These are phyloP conservation scores for Dipus sagitta DNA, from an alignment of 2,797 vertebrate species.

Conservation along the genomic window DNA sequence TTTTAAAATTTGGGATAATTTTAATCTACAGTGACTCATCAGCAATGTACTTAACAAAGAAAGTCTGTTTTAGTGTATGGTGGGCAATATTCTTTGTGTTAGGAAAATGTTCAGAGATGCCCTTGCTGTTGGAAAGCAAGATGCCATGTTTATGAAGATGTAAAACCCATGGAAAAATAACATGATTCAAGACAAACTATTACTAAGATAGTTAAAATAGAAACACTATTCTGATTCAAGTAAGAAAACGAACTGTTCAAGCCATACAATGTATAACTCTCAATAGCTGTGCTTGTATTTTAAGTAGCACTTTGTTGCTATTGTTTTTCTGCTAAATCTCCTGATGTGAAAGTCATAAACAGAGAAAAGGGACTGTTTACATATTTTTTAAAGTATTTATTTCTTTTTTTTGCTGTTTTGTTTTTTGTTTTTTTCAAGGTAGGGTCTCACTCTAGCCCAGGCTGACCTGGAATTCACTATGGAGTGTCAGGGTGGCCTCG, in stretches of 20 bases:
- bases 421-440: too few species aligned
- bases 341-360: not conserved
- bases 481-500: too few species aligned
- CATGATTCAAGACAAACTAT: constrained; percentile 14
- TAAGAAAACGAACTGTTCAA: not conserved
- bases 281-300: not conserved
- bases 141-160: constrained; percentile 37
- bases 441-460: too few species aligned
- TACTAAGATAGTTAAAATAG: constrained; percentile 19
- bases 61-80: constrained; percentile 2
- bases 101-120: constrained; percentile 53
- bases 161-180: constrained; percentile 26
- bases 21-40: constrained; percentile 36
- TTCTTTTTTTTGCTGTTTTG: too few species aligned
- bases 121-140: constrained; percentile 61
- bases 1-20: constrained; percentile 46
- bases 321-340: constrained; percentile 24
- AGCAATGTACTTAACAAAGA: constrained; percentile 26
- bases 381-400: not conserved
- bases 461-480: too few species aligned
- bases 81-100: not conserved
- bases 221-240: constrained; percentile 24
- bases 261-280: not conserved
- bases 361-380: constrained; percentile 28
- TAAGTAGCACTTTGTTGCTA: not conserved